These are phyloP conservation scores for Cataglyphis albicans DNA, from an alignment of 2,888 invertebrate genomes.

Conservation along the genomic window DNA sequence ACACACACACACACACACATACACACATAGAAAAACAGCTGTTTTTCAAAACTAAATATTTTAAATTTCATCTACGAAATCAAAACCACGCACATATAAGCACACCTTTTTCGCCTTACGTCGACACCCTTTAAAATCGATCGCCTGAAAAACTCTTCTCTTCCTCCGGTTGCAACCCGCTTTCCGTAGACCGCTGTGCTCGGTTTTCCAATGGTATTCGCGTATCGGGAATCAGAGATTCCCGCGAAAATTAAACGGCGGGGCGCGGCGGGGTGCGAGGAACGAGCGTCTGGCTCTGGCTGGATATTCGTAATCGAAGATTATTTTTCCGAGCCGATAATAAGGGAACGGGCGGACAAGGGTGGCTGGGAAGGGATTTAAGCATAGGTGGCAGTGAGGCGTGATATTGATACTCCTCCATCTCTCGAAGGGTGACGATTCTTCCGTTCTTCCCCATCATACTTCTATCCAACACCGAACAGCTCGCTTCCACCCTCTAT, in stretches of 20 bases:
- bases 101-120: not conserved
- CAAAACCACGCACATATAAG: not conserved
- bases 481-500: conserved; percentile 19
- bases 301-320: conserved; percentile 72
- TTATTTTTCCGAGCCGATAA: conserved; percentile 81
- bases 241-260: conserved; percentile 62
- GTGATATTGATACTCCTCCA: conserved; percentile 84
- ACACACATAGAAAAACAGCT: too few relatives aligned
- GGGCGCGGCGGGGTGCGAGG: conserved; percentile 11
- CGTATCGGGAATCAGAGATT: conserved; percentile 24
- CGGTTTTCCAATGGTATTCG: conserved; percentile 52
- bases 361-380: conserved; percentile 69
- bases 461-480: conserved; percentile 44
- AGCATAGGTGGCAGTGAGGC: conserved; percentile 80
- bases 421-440: conserved; percentile 79
- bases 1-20: not conserved
- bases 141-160: conserved; percentile 28
- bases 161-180: not conserved
- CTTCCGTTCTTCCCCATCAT: conserved; percentile 68
- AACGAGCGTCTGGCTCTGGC: conserved; percentile 40
- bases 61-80: not conserved
- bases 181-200: conserved; percentile 30
- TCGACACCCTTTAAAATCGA: conserved; percentile 12
- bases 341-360: conserved; percentile 73
- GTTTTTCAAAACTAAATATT: not conserved